A percentile compares a stretch with the other conserved stretches of the same genome.
Conservation (phyloP, 2,797 vertebrate genomes). For the Hypotaenidia philippensis region DNA sequence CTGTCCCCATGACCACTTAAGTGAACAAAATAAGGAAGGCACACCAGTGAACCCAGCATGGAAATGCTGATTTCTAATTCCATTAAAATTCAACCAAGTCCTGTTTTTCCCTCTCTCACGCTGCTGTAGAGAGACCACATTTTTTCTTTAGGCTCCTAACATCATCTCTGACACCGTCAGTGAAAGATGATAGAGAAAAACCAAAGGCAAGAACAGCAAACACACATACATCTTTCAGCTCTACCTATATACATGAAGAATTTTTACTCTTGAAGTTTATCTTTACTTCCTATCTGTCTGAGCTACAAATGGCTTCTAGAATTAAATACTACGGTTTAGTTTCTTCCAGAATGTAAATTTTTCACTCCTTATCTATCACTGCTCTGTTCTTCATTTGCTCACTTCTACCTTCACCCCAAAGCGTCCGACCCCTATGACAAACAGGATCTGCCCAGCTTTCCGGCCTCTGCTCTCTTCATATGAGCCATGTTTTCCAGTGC, state of each 20-base stretch:
- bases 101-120: not conserved
- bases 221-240: rapidly evolving
- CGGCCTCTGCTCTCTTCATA: not conserved
- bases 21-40: constrained; percentile 63
- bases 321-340: not conserved
- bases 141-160: not conserved
- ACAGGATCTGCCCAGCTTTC: not conserved
- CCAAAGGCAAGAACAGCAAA: not conserved
- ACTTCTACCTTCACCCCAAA: not conserved
- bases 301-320: not conserved
- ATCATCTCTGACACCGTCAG: not conserved
- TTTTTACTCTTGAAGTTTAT: not conserved
- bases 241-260: not conserved
- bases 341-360: not conserved
- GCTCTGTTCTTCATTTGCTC: not conserved
- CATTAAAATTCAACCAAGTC: constrained; percentile 17
- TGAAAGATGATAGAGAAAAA: not conserved
- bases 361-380: not conserved
- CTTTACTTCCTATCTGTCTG: not conserved
- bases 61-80: constrained; percentile 65
- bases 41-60: constrained; percentile 22
- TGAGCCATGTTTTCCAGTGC: not conserved
- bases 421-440: not conserved
- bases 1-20: constrained; percentile 2
- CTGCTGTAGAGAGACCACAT: constrained; percentile 25